Conservation (phyloP, 2,888 invertebrate species). For the Lasioglossum calceatum region DNA sequence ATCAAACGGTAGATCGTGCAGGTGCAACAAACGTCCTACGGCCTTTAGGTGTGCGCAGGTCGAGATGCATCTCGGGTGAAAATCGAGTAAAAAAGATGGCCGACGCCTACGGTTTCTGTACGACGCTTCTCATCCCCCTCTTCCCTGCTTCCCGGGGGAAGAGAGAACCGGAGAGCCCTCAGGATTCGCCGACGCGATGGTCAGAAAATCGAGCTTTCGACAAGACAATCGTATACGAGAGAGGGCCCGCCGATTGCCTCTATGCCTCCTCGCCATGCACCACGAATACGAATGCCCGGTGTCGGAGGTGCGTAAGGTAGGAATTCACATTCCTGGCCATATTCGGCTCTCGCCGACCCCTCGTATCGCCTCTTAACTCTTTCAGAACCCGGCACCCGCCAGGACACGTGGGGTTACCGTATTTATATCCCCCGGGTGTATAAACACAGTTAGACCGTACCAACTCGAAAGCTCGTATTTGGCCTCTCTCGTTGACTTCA, state of each 20-base stretch:
- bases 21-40: constrained; percentile 61
- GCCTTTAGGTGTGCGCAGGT: constrained; percentile 39
- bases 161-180: neutral
- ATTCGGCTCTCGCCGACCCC: constrained; percentile 77
- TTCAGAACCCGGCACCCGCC: constrained; percentile 62
- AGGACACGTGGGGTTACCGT: constrained; percentile 63
- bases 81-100: constrained; percentile 35
- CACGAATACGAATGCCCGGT: constrained; percentile 70
- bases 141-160: neutral
- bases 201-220: constrained; percentile 70
- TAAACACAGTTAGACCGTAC: constrained; percentile 52
- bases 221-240: constrained; percentile 70
- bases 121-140: neutral
- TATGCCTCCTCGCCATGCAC: constrained; percentile 51
- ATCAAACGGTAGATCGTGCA: constrained; percentile 59
- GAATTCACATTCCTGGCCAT: constrained; percentile 82
- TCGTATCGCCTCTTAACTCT: constrained; percentile 76
- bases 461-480: constrained; percentile 47
- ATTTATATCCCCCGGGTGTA: constrained; percentile 59
- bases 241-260: constrained; percentile 50
- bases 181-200: constrained; percentile 54
- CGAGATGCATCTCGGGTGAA: constrained; percentile 50
- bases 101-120: constrained; percentile 58
- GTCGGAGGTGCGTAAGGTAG: constrained; percentile 71
- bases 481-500: constrained; percentile 50